phyloP scores from a whole-genome alignment of 92 coral and sea anemone species.

The Phenganax marumi region DNA sequence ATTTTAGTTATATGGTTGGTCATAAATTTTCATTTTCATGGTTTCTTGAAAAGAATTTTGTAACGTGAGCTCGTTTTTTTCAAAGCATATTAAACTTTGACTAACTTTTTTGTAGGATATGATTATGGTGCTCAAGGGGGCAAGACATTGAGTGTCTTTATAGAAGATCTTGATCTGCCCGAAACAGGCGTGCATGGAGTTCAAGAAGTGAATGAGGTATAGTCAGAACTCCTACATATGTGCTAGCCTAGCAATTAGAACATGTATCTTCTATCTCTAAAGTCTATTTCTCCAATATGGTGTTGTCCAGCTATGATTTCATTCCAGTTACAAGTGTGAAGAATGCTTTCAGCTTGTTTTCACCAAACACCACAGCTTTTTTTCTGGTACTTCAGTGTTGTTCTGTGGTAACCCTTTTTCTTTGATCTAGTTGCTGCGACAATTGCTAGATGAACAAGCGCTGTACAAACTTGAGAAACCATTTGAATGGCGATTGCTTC shows the following conservation, averaged over 20 bases:
- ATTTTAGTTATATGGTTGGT: neutral
- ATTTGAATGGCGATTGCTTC: slow-evolving; percentile 91
- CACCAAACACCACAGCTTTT: no score
- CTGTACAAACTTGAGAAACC: slow-evolving; percentile 88
- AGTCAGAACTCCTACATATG: neutral
- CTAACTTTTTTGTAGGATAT: slow-evolving; percentile 62
- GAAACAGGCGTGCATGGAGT: slow-evolving; percentile 73
- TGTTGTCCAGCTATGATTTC: no score
- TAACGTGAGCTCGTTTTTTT: no score
- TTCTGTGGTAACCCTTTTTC: neutral
- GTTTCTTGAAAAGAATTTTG: no score
- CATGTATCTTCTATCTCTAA: neutral
- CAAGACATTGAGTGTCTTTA: slow-evolving; percentile 75
- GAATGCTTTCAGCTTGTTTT: no score
- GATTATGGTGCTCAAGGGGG: slow-evolving; percentile 97
- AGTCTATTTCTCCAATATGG: no score
- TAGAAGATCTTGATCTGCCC: slow-evolving; percentile 90
- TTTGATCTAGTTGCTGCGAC: slow-evolving; percentile 71
- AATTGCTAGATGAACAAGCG: slow-evolving; percentile 80
- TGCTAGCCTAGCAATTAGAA: neutral
- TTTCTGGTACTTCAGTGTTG: no score
- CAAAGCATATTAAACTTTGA: no score
- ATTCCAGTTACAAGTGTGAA: no score
- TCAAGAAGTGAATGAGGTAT: slow-evolving; percentile 88
- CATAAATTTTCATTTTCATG: no score